Evolutionary conservation across 2,888 invertebrate species (phyloP), one percentile per base, ranked within the genome.

Genomic region (Platypus cylindrus): DNA sequence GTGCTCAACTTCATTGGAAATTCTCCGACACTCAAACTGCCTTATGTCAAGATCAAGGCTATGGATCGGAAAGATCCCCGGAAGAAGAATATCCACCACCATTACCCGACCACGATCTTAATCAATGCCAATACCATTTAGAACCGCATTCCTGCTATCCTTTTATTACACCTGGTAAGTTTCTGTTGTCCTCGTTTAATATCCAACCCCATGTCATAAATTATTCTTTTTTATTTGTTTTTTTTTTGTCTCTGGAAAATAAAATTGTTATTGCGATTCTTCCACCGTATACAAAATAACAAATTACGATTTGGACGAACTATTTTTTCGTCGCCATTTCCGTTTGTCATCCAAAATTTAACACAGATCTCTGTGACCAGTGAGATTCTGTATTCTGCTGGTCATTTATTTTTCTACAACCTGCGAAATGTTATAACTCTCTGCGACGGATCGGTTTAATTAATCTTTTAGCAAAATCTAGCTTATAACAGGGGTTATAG

Each of bases 21-120:
- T 62, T 62, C 48, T 59, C 60, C 26, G 60, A 60, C 41, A 54
- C 50, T 30, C 60, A 59, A 40, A 58, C 58, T 17, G 56, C 51
- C 22, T 50, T 58, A 27, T 73, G 72, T 54, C 41, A 38, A 29
- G 40, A 43, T 28, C 45, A 43, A 29, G 40, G 45, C 3, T 44
- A 44, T 23, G 44, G 41, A 12, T 44, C 44, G 7, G 44, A 44
- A 34, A 11, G 44, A 27, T 80, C 80, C 1, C 81, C 81, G 2
- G 81, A 81, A 59, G 81, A 81, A 45, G 81, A 81, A 59, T 75
- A 71, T 60, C 75, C 76, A 17, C 78, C 78, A 4, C 71, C 76
- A 12, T 62, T 78, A 37, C 73, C 72, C 12, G 63, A 46, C 57
- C 62, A 62, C 48, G 63, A 71, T 38, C 30, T 38, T 9, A 66